Evolutionary conservation across 2,113 vertebrate genomes (phyloP).

Genomic region (Macaca mulatta): DNA sequence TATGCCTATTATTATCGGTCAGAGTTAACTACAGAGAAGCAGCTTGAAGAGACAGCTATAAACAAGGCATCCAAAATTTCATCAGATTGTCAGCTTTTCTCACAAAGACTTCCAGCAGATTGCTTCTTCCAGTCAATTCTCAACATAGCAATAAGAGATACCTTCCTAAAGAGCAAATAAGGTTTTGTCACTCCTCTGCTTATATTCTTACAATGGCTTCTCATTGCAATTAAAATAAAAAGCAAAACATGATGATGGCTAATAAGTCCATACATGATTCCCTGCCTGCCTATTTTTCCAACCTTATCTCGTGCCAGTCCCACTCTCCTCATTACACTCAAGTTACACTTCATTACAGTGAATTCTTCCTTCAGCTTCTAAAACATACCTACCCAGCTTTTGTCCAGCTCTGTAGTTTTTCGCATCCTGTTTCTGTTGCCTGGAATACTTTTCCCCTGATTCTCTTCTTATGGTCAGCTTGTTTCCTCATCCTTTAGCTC

Average conservation of each 20-base stretch:
- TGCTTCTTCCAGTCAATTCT: neutral
- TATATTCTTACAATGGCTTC: neutral
- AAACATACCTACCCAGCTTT: neutral
- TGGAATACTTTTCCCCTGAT: neutral
- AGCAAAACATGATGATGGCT: neutral
- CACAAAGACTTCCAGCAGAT: neutral
- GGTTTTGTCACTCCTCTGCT: neutral
- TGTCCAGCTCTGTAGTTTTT: neutral
- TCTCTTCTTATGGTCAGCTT: neutral
- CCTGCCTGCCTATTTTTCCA: neutral
- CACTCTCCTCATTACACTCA: neutral
- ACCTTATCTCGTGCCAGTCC: neutral
- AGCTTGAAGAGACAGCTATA: neutral
- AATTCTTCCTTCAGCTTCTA: neutral
- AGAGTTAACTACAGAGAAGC: slow-evolving; percentile 38
- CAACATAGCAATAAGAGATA: neutral
- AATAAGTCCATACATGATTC: neutral
- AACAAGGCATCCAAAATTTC: slow-evolving; percentile 30
- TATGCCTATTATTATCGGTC: neutral
- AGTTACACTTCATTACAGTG: neutral
- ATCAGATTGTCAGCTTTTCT: neutral
- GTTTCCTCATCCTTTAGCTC: neutral
- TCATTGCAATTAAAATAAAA: slow-evolving; percentile 5
- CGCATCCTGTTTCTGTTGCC: neutral
- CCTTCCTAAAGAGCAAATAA: neutral